Evolutionary conservation across 1,140 invertebrate species (phyloP).

Genomic region (Drusus annulatus): DNA sequence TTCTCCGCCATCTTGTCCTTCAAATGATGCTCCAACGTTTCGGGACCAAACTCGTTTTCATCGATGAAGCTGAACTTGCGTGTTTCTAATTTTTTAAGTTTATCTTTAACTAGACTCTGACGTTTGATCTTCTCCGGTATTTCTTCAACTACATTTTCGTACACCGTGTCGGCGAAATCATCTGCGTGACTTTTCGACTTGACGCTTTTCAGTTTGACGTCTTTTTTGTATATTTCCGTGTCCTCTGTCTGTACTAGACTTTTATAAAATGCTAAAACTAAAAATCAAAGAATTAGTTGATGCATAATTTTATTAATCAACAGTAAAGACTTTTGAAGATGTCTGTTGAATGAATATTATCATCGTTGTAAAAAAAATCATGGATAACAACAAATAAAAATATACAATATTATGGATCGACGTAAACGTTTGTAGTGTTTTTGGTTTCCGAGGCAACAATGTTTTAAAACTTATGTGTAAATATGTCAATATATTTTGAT

Average conservation of each 20-base stretch:
- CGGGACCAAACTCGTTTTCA: slow-evolving; percentile 53
- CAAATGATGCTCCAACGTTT: slow-evolving; percentile 33
- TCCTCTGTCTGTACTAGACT: slow-evolving; percentile 51
- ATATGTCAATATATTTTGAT: no score
- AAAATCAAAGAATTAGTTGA: slow-evolving; percentile 16
- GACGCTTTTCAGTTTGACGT: slow-evolving; percentile 35
- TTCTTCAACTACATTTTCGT: slow-evolving; percentile 40
- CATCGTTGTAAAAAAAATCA: not conserved
- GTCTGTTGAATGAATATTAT: not conserved
- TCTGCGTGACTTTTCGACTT: slow-evolving; percentile 44
- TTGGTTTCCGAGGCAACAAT: no score
- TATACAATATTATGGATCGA: no score
- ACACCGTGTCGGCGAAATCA: slow-evolving; percentile 52
- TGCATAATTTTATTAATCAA: not conserved
- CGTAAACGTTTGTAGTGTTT: not conserved
- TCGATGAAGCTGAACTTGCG: slow-evolving; percentile 54
- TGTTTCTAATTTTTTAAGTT: slow-evolving; percentile 32
- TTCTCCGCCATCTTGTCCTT: slow-evolving; percentile 53
- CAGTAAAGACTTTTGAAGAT: not conserved
- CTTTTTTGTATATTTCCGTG: slow-evolving; percentile 31
- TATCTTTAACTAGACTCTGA: slow-evolving; percentile 41
- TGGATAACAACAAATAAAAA: not conserved
- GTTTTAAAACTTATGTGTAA: no score
- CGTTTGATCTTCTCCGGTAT: slow-evolving; percentile 26
- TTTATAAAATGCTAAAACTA: slow-evolving; percentile 56